Base-by-base conservation (phyloP, 2,113 vertebrate species). In the Phocoena sinus region DNA sequence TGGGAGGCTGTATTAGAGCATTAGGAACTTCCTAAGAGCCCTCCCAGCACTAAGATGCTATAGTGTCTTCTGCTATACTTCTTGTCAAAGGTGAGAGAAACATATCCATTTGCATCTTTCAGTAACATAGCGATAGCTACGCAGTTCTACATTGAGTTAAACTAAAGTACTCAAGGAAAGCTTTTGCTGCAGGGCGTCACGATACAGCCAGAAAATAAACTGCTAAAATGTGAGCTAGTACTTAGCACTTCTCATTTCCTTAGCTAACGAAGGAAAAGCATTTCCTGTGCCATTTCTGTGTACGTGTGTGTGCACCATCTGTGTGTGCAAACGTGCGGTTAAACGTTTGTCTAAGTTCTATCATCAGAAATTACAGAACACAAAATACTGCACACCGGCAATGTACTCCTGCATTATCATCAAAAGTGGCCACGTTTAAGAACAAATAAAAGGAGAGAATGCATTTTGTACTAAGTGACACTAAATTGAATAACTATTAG, bases 281-380 rank as follows among this genome's bases (percentile, higher is more conserved):
- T 71, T 62, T 70, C 25, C 14, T 23, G 4, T 8, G 11, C 14
- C 63, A 56, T 41, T 15, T 44, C 17, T 81, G 56, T 80, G 25
- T 6, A 38, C 23, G 3, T 1, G 28, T 23, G 28, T 36, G 13
- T 23, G 3, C 38, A 63, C 3, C 6, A 25, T 47, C 10, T 2
- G 28, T 18, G 28, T 28, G 10, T 31, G 3, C 38, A 63, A 38
- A 56, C 44, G 8, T 4, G 41, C 17, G 5, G 26, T 18, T 31
- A 20, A 60, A 0, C 76, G 36, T 56, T 28, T 74, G 14, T 21
- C n/a, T 65, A 56, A 36, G 23, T 13, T 26, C 1, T 28, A 47
- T 58, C 18, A 47, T 21, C 63, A 95, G 89, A 70, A 80, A 95
- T 44, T 18, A 91, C 50, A 58, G 15, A 84, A 25, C 56, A 70